These are phyloP conservation scores for Euplagia quadripunctaria DNA, from an alignment of 2,888 invertebrate species.

Conservation along the genomic window DNA sequence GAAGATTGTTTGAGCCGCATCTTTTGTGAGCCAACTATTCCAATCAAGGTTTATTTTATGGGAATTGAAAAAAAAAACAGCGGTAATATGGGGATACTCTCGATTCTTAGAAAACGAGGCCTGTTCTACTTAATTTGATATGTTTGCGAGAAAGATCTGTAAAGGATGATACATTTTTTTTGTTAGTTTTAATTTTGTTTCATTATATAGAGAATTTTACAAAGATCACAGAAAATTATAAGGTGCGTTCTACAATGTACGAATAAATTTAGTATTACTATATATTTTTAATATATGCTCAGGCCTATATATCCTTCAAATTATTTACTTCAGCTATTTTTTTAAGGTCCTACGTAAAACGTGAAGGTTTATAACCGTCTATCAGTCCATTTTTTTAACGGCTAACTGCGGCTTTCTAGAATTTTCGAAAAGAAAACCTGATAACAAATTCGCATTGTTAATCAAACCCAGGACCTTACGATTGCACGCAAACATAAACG, in stretches of 20 bases:
- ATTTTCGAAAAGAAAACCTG: too few species aligned
- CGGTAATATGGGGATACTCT: conserved; percentile 17
- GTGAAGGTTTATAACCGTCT: too few species aligned
- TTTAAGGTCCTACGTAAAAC: too few species aligned
- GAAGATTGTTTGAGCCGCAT: conserved; percentile 71
- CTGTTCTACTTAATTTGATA: conserved; percentile 6
- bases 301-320: too few species aligned
- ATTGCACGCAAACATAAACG: too few species aligned
- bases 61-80: conserved; percentile 59
- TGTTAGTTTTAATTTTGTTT: not conserved
- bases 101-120: conserved; percentile 32
- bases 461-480: too few species aligned
- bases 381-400: too few species aligned
- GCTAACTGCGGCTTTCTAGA: too few species aligned
- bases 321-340: too few species aligned
- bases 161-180: not conserved
- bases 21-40: conserved; percentile 74
- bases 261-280: not conserved
- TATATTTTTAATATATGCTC: too few species aligned
- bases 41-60: conserved; percentile 64
- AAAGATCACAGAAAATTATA: not conserved
- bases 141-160: conserved; percentile 15
- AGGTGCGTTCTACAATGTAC: not conserved
- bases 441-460: too few species aligned
- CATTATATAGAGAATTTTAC: not conserved